Evolutionary conservation across 2,888 invertebrate genomes (phyloP).

Genomic region (Archips xylosteana): DNA sequence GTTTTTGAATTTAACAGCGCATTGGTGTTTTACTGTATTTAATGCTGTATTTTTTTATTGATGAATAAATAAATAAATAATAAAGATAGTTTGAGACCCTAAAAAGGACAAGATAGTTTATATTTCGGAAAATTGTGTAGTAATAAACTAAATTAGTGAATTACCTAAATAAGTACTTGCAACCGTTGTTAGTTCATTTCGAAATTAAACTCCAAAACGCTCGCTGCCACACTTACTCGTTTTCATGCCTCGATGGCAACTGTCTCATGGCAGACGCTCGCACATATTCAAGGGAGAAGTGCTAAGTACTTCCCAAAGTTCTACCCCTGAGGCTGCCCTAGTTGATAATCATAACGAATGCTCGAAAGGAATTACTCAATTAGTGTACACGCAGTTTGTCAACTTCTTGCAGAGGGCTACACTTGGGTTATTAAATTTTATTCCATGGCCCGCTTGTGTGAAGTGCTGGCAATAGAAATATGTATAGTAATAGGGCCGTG

Average conservation of each 20-base stretch:
- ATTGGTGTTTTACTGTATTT: too few species aligned
- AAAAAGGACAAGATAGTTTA: too few species aligned
- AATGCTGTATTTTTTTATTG: too few species aligned
- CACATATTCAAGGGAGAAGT: conserved; percentile 62
- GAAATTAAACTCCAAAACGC: conserved; percentile 1
- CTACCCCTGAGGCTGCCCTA: conserved; percentile 58
- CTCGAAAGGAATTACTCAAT: conserved; percentile 72
- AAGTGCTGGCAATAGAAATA: not conserved
- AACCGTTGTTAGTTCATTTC: not conserved
- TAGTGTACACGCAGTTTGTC: conserved; percentile 59
- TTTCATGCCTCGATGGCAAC: conserved; percentile 2
- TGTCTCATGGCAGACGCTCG: conserved; percentile 44
- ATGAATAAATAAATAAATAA: too few species aligned
- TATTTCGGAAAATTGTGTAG: too few species aligned
- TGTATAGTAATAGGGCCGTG: too few species aligned
- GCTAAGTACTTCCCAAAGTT: conserved; percentile 67
- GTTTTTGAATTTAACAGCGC: too few species aligned
- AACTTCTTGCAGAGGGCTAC: conserved; percentile 34
- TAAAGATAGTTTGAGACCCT: too few species aligned
- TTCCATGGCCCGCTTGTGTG: not conserved
- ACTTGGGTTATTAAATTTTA: conserved; percentile 25
- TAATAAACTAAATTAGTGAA: too few species aligned
- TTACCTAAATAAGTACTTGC: too few species aligned
- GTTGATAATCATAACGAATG: conserved; percentile 73
- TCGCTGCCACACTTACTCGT: not conserved